Evolutionary conservation across 2,888 invertebrate species (phyloP), one percentile per base, ranked within the genome.

Genomic region (Zonitis immaculata): DNA sequence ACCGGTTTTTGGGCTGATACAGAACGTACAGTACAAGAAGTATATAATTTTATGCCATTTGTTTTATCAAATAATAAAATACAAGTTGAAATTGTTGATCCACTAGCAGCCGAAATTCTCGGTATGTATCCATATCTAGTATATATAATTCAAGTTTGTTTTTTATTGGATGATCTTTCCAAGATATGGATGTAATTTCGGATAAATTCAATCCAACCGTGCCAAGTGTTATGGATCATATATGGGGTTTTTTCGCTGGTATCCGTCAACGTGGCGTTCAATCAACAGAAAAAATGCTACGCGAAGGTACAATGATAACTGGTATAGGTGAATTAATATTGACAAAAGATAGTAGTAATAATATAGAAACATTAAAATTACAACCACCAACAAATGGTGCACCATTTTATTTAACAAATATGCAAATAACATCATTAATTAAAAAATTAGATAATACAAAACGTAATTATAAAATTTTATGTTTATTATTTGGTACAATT

Each of bases 1-100:
- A 86, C 88, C n/a, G 91, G 91, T 4, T 91, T 90, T 75, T 91
- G 91, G 91, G 85, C 88, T 0, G 89, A 92, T 65, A 87, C 88
- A 66, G 86, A 88, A 32, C 82, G 88, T 59, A 83, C 87, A 1
- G 85, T 93, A 56, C 87, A 90, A 67, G 87, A 89, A 66, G 85
- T 88, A 8, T 84, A 84, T 68, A 90, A 91, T 72, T 81, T 84
- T 47, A 87, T 90, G 68, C 93, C 93, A 2, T 94, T 94, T 73
- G 84, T 83, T 44, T 75, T 94, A 48, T 81, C 79, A 66, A 80
- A 78, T 66, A 77, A 75, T 52, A 85, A 85, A 11, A 77, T 77
- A 25, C 80, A 80, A 55, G 83, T 93, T 28, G 89, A 91, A 76
- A 82, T 93, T 46, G 74, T 86, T 3, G 91, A 93, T 72, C 87